These are phyloP conservation scores for Perca fluviatilis DNA, from an alignment of 2,113 vertebrate genomes.

Conservation along the genomic window DNA sequence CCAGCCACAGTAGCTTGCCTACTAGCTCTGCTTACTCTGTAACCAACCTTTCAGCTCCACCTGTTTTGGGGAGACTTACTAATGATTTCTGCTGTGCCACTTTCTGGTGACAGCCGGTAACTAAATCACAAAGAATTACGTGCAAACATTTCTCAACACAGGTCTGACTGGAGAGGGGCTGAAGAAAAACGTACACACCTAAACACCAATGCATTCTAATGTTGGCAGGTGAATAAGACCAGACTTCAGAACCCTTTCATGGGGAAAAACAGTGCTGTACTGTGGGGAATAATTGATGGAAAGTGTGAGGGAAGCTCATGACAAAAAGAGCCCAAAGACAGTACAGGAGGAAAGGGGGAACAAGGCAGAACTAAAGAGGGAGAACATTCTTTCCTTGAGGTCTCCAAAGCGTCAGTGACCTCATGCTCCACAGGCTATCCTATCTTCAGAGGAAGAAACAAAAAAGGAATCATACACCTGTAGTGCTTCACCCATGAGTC, in stretches of 20 bases:
- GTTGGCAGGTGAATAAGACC: conserved; percentile 19
- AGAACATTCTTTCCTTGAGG: conserved; percentile 55
- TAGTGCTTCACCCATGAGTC: conserved; percentile 7
- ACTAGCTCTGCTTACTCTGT: background rate
- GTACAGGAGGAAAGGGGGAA: conserved; percentile 25
- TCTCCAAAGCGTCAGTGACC: conserved; percentile 60
- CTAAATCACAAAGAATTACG: background rate
- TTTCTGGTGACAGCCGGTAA: background rate
- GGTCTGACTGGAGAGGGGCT: background rate
- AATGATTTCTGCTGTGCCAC: background rate
- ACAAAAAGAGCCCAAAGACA: conserved; percentile 37
- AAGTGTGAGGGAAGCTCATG: conserved; percentile 27
- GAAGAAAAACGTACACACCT: background rate
- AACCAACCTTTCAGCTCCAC: background rate
- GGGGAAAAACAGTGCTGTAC: background rate
- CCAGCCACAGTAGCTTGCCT: background rate
- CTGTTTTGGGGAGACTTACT: background rate
- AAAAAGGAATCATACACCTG: conserved; percentile 38
- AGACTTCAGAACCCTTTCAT: background rate
- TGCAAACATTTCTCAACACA: background rate
- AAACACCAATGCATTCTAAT: background rate
- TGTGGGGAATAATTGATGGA: conserved; percentile 26
- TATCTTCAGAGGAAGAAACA: conserved; percentile 61
- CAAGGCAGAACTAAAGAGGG: conserved; percentile 27
- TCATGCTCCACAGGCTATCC: conserved; percentile 59